Base-by-base conservation (phyloP, 2,797 vertebrate genomes). In the Cynopterus sphinx region DNA sequence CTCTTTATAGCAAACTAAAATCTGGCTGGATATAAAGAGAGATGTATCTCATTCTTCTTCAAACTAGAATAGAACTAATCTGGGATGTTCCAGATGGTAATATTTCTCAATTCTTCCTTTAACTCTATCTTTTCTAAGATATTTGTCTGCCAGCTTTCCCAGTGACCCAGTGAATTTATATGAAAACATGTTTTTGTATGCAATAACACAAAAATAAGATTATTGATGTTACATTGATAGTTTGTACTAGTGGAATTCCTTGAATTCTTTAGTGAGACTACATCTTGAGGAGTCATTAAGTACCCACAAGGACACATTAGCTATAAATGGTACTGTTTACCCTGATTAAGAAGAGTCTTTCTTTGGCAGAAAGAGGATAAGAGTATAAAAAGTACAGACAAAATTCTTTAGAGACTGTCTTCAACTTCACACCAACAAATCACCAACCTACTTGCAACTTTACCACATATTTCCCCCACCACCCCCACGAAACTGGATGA, bases 21-120 rank as follows among this genome's bases (percentile, higher is more conserved):
- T 81, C 51, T 68, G 43, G 41, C 81, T 94, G 59, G 43, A n/a
- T 70, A 77, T 31, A 81, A 74, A 82, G 41, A 81, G 57, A 87
- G 39, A 46, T 68, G 12, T 41, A 89, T 57, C 28, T 94, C 78
- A 43, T 75, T 75, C 39, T 84, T 91, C 83, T 85, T 90, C 46
- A 73, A 55, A 79, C 26, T 46, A 94, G 68, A 95, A 61, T 11
- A 88, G 57, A 95, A 91, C 53, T 61, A 94, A 77, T 68, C 75
- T 36, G 33, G 81, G 90, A 92, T 83, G 75, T 59, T 94, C 70
- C 83, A 90, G 24, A 65, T 81, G 49, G 82, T 39, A 86, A 24
- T 59, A 78, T 70, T 87, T 88, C 65, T 71, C 41, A 91, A 61
- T 39, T 79, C 65, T 79, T 91, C 90, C 81, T 53, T 51, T 86